A percentile compares a stretch with the other conserved stretches of the same genome.
These are phyloP conservation scores for Brienomyrus brachyistius DNA, from an alignment of 2,113 vertebrate species.

Conservation along the genomic window DNA sequence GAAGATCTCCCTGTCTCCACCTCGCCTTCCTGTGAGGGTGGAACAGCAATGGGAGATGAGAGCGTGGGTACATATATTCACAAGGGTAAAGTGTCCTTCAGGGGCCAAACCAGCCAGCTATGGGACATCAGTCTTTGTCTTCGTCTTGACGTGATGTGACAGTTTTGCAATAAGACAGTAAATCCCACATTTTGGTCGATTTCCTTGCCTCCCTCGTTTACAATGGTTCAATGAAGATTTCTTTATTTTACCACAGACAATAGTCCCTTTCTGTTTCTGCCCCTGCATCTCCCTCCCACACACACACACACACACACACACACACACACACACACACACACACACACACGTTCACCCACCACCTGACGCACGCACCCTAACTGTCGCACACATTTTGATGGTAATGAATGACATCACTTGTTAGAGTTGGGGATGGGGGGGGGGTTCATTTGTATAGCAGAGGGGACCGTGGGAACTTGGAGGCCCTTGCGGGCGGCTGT, in stretches of 20 bases:
- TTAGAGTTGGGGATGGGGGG: slow-evolving; percentile 38
- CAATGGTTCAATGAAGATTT: slow-evolving; percentile 90
- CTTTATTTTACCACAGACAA: slow-evolving; percentile 79
- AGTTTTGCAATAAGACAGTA: slow-evolving; percentile 59
- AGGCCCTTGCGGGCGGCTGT: slow-evolving; percentile 65
- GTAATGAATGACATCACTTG: slow-evolving; percentile 74
- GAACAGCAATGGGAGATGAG: slow-evolving; percentile 41
- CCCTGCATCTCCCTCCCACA: slow-evolving; percentile 35
- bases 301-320: slow-evolving; percentile 20
- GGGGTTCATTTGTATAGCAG: slow-evolving; percentile 63
- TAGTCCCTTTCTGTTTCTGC: slow-evolving; percentile 53
- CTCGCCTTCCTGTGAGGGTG: slow-evolving; percentile 20
- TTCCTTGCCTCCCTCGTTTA: slow-evolving; percentile 81
- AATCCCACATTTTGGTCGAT: slow-evolving; percentile 62
- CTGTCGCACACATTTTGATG: slow-evolving; percentile 70
- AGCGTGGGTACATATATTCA: slow-evolving; percentile 40
- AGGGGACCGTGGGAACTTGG: slow-evolving; percentile 69
- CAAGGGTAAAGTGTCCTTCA: slow-evolving; percentile 49
- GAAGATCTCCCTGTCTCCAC: slow-evolving; percentile 14
- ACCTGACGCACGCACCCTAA: slow-evolving; percentile 52
- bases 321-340: slow-evolving; percentile 27
- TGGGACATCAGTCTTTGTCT: slow-evolving; percentile 65
- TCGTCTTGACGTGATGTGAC: slow-evolving; percentile 65
- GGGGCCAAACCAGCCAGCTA: slow-evolving; percentile 42
- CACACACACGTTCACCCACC: slow-evolving; percentile 33